Evolutionary conservation across 2,888 invertebrate species (phyloP), one percentile per base, ranked within the genome.

Genomic region (Lutraria lutraria): DNA sequence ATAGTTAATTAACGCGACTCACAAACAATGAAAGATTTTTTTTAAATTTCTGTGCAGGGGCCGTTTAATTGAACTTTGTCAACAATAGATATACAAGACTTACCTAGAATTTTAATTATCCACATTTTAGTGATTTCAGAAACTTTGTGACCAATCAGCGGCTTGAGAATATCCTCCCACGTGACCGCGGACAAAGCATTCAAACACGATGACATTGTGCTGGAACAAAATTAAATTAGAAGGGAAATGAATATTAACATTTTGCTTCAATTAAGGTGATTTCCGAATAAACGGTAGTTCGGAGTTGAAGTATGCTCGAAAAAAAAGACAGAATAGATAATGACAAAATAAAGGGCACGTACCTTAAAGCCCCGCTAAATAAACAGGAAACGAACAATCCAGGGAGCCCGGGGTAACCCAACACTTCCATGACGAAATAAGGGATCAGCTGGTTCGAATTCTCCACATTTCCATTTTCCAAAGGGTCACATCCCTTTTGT

Each of bases 341-440:
- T n/a, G n/a, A n/a, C n/a, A n/a, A 4, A 43, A 43, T 4, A 43
- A 43, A 76, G 16, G 15, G 29, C 8, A n/a, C 53, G 19, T 90
- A 94, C 94, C 94, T 95, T 13, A 95, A 89, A 29, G 95, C 94
- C 1, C 95, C 94, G 80, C 94, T 94, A 80, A 95, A 94, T 15
- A 95, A 89, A 88, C 93, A 93, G 8, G 95, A 91, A 19, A 95
- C 88, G 89, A 95, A 95, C n/a, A 95, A 88, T 6, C 94, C 95
- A 0, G 95, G 95, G n/a, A 94, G 56, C 19, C 94, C 94, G 0
- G 94, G 94, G 56, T 93, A 94, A 21, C 93, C 93, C 6, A 95
- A 83, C 12, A 94, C 90, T 79, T 94, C 93, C 93, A 95, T 92
- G 12, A 95, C 94, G 88, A 94, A 95, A 79, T 91, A 93, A 15